Base-by-base conservation (phyloP, 2,113 vertebrate genomes). In the Pycnonotus jocosus region DNA sequence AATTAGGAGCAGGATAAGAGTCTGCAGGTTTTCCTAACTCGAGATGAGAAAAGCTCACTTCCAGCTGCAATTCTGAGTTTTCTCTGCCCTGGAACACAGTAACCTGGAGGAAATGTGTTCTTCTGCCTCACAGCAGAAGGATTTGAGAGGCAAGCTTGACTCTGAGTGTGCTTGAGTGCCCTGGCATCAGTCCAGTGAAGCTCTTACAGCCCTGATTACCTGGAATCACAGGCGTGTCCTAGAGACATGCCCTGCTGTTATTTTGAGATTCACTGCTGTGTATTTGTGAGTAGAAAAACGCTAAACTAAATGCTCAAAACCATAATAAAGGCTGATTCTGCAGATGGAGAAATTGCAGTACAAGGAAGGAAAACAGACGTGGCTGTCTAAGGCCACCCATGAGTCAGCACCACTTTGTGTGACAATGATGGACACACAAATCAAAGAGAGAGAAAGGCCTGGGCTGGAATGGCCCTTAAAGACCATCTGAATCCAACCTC, bases 1-100 rank as follows among this genome's bases (percentile, higher is more conserved):
- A 97, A 96, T 96, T 94, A 96, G 82, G 78, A 77, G 81, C 88
- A 91, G 95, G 93, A 92, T 77, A 94, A 94, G 78, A 90, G 24
- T 74, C 40, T 54, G 77, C 82, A 81, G 90, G 27, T 78, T 94
- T 65, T 93, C 86, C 69, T 73, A 60, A 85, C 68, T 82, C 60
- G 65, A 51, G 78, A 53, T 30, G 31, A 73, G 69, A 76, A 72
- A 65, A n/a, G 42, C 50, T 86, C 56, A 6, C 10, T 78, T 40
- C 9, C 64, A 87, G 77, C 45, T 56, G 12, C 35, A 72, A 45
- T 10, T 19, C 7, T 33, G 47, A 81, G 27, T 30, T 13, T 38
- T 50, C 7, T 9, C 58, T 65, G 22, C 62, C 51, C 47, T 37
- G 21, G 50, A 50, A 61, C 57, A 35, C 81, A 48, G 45, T 17